These are phyloP conservation scores for Drosophila sulfurigaster DNA, from an alignment of 1,140 invertebrate species.

Conservation along the genomic window DNA sequence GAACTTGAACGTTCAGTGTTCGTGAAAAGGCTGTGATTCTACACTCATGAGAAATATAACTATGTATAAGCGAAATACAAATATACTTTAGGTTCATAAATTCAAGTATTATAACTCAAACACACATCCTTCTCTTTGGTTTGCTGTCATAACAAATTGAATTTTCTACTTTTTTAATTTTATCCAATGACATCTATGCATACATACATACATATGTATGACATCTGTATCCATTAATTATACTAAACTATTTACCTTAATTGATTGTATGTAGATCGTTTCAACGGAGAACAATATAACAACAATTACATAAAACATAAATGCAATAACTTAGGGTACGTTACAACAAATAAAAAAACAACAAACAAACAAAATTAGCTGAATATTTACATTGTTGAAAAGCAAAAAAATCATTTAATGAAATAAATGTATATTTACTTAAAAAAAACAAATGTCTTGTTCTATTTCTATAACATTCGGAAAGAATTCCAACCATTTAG, in stretches of 20 bases:
- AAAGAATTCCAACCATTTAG: not conserved
- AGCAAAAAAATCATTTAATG: constrained; percentile 67
- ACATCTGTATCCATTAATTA: constrained; percentile 61
- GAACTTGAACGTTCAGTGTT: constrained; percentile 61
- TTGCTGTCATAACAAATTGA: constrained; percentile 50
- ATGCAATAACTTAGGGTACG: constrained; percentile 55
- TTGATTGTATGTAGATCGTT: constrained; percentile 51
- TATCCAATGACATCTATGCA: constrained; percentile 26
- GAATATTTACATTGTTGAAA: constrained; percentile 82
- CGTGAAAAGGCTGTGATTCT: constrained; percentile 81
- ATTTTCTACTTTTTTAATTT: constrained; percentile 69
- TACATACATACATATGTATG: constrained; percentile 35
- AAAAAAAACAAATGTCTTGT: constrained; percentile 19
- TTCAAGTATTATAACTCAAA: constrained; percentile 67
- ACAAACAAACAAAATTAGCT: constrained; percentile 52
- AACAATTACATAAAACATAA: constrained; percentile 52
- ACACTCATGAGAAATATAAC: constrained; percentile 80
- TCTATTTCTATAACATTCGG: not conserved
- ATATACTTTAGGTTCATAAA: constrained; percentile 51
- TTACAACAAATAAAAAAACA: constrained; percentile 54
- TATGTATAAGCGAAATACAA: constrained; percentile 56
- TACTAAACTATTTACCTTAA: constrained; percentile 67
- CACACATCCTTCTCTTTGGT: constrained; percentile 40
- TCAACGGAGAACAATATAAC: constrained; percentile 43
- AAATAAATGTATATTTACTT: constrained; percentile 84